These are phyloP conservation scores for Sinella curviseta DNA, from an alignment of 1,140 invertebrate species.

Conservation along the genomic window DNA sequence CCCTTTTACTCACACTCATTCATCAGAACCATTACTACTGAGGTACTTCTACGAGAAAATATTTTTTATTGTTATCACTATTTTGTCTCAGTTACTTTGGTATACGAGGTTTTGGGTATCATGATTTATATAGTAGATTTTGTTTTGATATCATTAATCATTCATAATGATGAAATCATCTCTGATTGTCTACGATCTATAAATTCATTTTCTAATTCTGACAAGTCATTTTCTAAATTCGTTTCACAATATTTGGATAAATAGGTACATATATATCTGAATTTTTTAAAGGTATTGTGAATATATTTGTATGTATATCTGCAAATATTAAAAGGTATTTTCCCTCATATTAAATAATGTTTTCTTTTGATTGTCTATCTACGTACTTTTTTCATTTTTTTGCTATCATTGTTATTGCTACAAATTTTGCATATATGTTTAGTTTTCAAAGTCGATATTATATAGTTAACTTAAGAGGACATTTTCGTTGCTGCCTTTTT, in stretches of 20 bases:
- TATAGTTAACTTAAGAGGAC: background rate
- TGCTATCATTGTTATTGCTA: background rate
- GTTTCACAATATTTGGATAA: too few relatives aligned
- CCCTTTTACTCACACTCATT: background rate
- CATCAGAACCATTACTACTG: too few relatives aligned
- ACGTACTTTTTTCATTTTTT: background rate
- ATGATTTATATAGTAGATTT: too few relatives aligned
- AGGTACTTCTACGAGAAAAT: too few relatives aligned
- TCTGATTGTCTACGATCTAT: background rate
- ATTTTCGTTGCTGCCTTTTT: background rate
- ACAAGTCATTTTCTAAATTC: too few relatives aligned
- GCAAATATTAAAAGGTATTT: background rate
- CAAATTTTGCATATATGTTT: background rate
- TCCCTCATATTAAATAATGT: background rate
- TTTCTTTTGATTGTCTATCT: background rate
- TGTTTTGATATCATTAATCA: too few relatives aligned
- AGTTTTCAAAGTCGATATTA: background rate
- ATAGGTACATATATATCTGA: too few relatives aligned
- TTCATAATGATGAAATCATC: too few relatives aligned
- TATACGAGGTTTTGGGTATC: too few relatives aligned
- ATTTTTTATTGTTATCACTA: too few relatives aligned
- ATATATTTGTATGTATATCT: background rate
- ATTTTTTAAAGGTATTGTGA: background rate
- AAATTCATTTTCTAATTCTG: too few relatives aligned
- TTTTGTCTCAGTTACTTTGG: too few relatives aligned